A percentile compares a stretch with the other conserved stretches of the same genome.
These are phyloP conservation scores for Antheraea yamamai DNA, from an alignment of 2,888 invertebrate genomes.

Conservation along the genomic window DNA sequence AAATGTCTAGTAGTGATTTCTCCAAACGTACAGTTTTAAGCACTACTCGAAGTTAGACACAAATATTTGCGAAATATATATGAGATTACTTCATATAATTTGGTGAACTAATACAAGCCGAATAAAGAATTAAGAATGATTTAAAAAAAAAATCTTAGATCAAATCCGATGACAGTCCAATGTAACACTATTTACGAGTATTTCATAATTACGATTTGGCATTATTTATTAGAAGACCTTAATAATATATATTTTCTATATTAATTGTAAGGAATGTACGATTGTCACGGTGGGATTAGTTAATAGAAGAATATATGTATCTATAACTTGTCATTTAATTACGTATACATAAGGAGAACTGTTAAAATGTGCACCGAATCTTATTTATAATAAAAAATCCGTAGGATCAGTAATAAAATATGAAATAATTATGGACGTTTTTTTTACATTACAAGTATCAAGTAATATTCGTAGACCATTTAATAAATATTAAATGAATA, in stretches of 20 bases:
- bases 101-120: no score
- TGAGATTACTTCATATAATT: no score
- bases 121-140: no score
- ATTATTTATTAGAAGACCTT: constrained; percentile 2
- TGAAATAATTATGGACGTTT: constrained; percentile 1
- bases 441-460: not conserved
- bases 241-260: not conserved
- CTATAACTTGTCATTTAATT: not conserved
- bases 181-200: not conserved
- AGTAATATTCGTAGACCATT: constrained; percentile 13
- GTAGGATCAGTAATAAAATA: not conserved
- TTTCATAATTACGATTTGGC: not conserved
- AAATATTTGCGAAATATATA: no score
- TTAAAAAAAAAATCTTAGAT: not conserved
- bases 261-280: not conserved
- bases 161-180: not conserved
- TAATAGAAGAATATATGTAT: not conserved
- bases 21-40: no score
- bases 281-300: not conserved
- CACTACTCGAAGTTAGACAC: no score
- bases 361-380: not conserved
- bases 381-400: not conserved
- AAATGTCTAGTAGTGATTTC: not conserved
- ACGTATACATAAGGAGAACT: not conserved
- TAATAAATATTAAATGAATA: constrained; percentile 28